Evolutionary conservation across 2,113 vertebrate species (phyloP).

Genomic region (Mungos mungo): DNA sequence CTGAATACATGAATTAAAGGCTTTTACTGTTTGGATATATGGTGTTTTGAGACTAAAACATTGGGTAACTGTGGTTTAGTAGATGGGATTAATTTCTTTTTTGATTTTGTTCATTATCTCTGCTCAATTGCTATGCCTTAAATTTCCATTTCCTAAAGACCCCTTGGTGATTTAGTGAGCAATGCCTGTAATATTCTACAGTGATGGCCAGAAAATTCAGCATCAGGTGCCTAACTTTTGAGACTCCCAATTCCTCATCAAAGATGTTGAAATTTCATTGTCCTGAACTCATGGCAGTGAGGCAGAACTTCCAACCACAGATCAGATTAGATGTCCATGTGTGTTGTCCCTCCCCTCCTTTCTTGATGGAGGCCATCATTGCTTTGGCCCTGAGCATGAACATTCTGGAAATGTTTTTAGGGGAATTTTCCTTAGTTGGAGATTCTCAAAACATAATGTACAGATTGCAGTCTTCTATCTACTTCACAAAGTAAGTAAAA

Average conservation of each 20-base stretch:
- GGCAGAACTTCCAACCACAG: background rate
- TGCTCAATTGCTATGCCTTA: background rate
- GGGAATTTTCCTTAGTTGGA: background rate
- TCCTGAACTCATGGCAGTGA: background rate
- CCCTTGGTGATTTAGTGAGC: background rate
- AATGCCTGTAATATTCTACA: background rate
- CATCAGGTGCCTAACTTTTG: background rate
- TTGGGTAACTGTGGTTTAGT: background rate
- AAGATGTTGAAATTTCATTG: background rate
- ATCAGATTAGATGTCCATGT: background rate
- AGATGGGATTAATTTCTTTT: background rate
- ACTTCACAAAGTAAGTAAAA: background rate
- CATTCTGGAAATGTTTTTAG: background rate
- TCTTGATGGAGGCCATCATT: background rate
- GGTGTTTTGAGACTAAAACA: background rate
- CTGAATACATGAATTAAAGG: background rate
- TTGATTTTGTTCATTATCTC: background rate
- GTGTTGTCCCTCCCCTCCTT: background rate
- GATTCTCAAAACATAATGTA: background rate
- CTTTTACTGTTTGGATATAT: background rate
- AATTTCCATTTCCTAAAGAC: background rate
- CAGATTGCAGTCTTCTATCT: background rate
- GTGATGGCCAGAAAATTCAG: background rate
- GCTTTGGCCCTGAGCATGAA: background rate
- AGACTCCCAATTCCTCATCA: background rate